These are phyloP conservation scores for Scophthalmus maximus DNA, from an alignment of 2,113 vertebrate species.

Conservation along the genomic window DNA sequence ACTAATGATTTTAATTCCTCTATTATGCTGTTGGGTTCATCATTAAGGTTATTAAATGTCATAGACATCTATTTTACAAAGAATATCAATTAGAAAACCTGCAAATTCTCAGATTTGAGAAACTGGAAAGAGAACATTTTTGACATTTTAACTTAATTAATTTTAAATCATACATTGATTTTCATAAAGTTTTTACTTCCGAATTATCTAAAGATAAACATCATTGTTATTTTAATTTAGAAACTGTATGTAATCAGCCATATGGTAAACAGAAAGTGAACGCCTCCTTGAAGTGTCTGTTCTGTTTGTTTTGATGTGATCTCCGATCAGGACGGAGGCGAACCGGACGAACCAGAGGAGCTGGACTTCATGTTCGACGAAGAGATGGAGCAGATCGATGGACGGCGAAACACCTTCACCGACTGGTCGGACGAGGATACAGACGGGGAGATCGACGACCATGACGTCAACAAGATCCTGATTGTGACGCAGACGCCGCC, in stretches of 20 bases:
- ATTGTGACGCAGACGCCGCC: constrained; percentile 98
- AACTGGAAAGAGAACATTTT: background rate
- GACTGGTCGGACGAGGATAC: constrained; percentile 98
- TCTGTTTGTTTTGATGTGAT: background rate
- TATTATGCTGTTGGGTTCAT: background rate
- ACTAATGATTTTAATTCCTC: background rate
- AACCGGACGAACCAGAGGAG: constrained; percentile 95
- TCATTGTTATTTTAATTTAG: background rate
- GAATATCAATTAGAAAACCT: no score
- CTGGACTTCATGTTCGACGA: constrained; percentile 98
- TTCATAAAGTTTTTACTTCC: background rate
- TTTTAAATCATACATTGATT: background rate
- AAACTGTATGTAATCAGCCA: background rate
- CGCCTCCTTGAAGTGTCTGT: background rate
- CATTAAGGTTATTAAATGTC: background rate
- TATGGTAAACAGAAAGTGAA: background rate
- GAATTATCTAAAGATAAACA: background rate
- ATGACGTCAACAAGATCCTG: constrained; percentile 98
- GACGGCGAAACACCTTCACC: constrained; percentile 96
- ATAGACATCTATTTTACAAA: background rate
- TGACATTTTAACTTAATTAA: background rate
- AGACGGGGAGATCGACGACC: constrained; percentile 95
- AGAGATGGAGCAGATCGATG: constrained; percentile 98
- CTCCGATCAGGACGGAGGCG: constrained; percentile 74
- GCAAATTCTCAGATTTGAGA: background rate